phyloP scores from a whole-genome alignment of 2,888 invertebrate genomes.

The Orthosia cruda region DNA sequence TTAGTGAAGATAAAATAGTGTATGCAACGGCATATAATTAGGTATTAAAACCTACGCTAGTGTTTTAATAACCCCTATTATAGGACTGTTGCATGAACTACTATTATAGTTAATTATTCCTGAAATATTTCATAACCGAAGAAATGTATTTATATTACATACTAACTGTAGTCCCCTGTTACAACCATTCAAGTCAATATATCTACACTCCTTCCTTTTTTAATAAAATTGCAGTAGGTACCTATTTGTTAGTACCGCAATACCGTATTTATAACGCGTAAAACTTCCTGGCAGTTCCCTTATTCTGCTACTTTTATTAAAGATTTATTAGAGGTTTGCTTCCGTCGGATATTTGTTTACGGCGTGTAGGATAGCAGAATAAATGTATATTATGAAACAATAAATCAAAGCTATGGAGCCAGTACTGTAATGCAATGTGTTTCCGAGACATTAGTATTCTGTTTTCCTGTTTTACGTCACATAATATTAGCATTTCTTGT shows the following conservation, averaged over 20 bases:
- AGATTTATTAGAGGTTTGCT: conserved; percentile 74
- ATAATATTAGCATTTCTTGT: conserved; percentile 65
- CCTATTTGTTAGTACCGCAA: conserved; percentile 24
- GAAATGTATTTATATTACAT: no score
- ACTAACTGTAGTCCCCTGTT: no score
- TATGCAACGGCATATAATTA: no score
- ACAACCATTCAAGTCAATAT: not conserved
- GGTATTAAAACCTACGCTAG: no score
- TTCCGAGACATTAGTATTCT: conserved; percentile 67
- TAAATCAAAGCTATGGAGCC: conserved; percentile 68
- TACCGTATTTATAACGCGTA: conserved; percentile 64
- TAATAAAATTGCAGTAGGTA: conserved; percentile 6
- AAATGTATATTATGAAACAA: conserved; percentile 68
- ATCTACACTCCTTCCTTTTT: not conserved
- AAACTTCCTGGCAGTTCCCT: conserved; percentile 68
- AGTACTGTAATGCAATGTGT: conserved; percentile 66
- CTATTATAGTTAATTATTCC: no score
- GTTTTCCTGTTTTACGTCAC: conserved; percentile 62
- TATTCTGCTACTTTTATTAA: conserved; percentile 67
- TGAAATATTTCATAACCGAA: no score
- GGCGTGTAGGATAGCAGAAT: conserved; percentile 69
- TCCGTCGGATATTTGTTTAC: conserved; percentile 76
- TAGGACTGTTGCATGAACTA: no score
- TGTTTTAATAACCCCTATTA: no score
- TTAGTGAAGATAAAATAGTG: no score